Conservation (phyloP, 1,140 invertebrate genomes). For the Drosophila nigromelanica region DNA sequence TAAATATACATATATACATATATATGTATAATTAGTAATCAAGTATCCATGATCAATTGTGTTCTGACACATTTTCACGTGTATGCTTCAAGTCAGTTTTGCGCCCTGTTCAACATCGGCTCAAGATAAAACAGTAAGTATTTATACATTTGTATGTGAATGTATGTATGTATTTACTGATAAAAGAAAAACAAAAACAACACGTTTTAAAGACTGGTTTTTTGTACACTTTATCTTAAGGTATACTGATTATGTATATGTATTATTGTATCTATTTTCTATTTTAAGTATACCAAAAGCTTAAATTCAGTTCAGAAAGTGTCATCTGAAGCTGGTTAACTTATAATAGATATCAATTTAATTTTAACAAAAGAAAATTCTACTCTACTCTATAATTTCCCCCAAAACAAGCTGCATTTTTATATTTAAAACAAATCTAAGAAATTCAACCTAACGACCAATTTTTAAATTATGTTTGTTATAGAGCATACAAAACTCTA, state of each 20-base stretch:
- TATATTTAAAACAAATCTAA: slow-evolving; percentile 11
- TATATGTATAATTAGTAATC: neutral
- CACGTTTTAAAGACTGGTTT: slow-evolving; percentile 81
- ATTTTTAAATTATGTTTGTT: slow-evolving; percentile 72
- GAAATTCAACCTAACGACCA: slow-evolving; percentile 69
- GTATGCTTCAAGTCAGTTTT: slow-evolving; percentile 11
- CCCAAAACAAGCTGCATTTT: slow-evolving; percentile 25
- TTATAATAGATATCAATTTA: neutral
- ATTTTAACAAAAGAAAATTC: neutral
- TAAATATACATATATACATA: too few relatives aligned
- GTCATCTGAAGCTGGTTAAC: too few relatives aligned
- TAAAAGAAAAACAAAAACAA: slow-evolving; percentile 25
- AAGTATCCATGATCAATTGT: neutral
- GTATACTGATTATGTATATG: slow-evolving; percentile 71
- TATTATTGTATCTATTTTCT: slow-evolving; percentile 28
- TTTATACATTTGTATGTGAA: slow-evolving; percentile 28
- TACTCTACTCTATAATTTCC: neutral
- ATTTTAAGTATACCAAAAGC: slow-evolving; percentile 23
- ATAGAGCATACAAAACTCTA: slow-evolving; percentile 25
- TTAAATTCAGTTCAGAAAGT: slow-evolving; percentile 3
- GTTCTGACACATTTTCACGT: slow-evolving; percentile 3
- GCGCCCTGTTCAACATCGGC: slow-evolving; percentile 10
- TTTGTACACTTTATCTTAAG: slow-evolving; percentile 82
- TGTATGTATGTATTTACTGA: slow-evolving; percentile 49
- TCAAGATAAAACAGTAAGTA: slow-evolving; percentile 25